These are phyloP conservation scores for Alloplasta piceator DNA, from an alignment of 2,888 invertebrate genomes.

Conservation along the genomic window DNA sequence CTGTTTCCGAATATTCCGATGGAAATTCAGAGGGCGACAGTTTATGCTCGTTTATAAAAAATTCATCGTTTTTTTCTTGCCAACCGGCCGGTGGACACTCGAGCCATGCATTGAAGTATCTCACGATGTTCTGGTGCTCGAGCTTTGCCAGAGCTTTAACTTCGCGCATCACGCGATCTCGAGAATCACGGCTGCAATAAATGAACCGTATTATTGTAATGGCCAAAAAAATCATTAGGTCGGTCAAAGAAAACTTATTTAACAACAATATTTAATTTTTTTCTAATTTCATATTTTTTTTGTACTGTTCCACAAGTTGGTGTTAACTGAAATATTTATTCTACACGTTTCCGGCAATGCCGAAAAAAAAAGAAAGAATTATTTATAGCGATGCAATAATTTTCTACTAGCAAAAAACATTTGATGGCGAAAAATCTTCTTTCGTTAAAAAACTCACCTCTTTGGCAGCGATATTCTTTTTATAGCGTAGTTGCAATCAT, in stretches of 20 bases:
- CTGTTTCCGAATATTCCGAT: conserved; percentile 72
- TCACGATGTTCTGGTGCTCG: conserved; percentile 97
- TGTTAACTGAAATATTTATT: too few relatives aligned
- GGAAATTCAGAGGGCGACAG: conserved; percentile 73
- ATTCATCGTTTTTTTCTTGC: conserved; percentile 91
- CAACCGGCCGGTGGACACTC: conserved; percentile 95
- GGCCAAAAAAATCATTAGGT: too few relatives aligned
- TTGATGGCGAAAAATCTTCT: too few relatives aligned
- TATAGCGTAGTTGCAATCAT: conserved; percentile 97
- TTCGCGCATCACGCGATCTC: conserved; percentile 96
- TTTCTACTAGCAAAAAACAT: too few relatives aligned
- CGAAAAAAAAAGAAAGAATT: too few relatives aligned
- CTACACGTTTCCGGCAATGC: too few relatives aligned
- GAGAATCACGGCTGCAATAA: conserved; percentile 88
- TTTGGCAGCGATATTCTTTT: conserved; percentile 96
- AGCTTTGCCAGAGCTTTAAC: conserved; percentile 97
- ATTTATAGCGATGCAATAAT: too few relatives aligned
- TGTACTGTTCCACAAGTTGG: too few relatives aligned
- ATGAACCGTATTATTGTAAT: not conserved
- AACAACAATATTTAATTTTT: too few relatives aligned
- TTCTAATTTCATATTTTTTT: too few relatives aligned
- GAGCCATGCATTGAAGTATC: conserved; percentile 98
- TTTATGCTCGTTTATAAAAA: conserved; percentile 84
- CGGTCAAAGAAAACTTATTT: too few relatives aligned
- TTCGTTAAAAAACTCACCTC: conserved; percentile 82